Percentiles rank a stretch among this genome's conserved stretches.
These are phyloP conservation scores for Oreonectes daqikongensis DNA, from an alignment of 2,797 vertebrate species.

Conservation along the genomic window DNA sequence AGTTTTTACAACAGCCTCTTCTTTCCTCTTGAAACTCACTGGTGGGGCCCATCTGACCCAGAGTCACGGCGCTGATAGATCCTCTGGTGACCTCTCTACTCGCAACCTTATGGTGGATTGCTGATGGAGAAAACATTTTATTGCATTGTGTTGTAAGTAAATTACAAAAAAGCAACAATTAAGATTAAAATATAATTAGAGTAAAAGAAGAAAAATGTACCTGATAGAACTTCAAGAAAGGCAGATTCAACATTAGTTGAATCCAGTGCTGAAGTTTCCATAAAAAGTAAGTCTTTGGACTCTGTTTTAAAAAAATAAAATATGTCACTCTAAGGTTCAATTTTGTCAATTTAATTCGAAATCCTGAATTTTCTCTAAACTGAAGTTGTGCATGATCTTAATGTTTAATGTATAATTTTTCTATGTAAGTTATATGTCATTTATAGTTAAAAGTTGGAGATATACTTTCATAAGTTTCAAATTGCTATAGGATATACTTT, in stretches of 20 bases:
- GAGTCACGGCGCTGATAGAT: slow-evolving; percentile 76
- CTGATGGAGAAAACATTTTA: slow-evolving; percentile 54
- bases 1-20: slow-evolving; percentile 69
- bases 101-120: slow-evolving; percentile 76
- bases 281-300: slow-evolving; percentile 89
- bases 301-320: slow-evolving; percentile 75
- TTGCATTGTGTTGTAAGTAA: neutral
- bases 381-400: neutral
- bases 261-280: slow-evolving; percentile 94
- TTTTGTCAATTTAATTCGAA: neutral
- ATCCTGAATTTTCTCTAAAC: neutral
- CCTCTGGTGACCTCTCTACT: slow-evolving; percentile 79
- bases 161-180: neutral
- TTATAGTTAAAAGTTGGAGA: too few species aligned
- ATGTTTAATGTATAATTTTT: too few species aligned
- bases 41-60: slow-evolving; percentile 56
- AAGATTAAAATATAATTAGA: neutral
- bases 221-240: slow-evolving; percentile 92
- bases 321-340: too few species aligned
- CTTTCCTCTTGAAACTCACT: slow-evolving; percentile 58
- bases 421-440: too few species aligned
- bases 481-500: too few species aligned
- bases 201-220: slow-evolving; percentile 66
- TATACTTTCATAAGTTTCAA: too few species aligned
- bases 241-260: slow-evolving; percentile 94